These are phyloP conservation scores for Athalia circularis DNA, from an alignment of 2,888 invertebrate species.

Conservation along the genomic window DNA sequence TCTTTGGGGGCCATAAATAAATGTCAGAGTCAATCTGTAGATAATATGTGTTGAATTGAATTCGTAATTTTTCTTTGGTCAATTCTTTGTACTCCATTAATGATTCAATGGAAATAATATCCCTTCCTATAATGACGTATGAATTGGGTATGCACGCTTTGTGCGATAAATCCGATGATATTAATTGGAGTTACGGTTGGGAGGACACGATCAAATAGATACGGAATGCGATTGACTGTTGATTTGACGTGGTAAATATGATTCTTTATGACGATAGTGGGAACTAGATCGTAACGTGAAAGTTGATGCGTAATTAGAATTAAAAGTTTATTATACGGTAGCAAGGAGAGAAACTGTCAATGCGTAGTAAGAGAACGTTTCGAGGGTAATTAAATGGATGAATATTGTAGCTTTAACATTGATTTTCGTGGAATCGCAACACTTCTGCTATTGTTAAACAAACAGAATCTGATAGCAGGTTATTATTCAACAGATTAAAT, in stretches of 20 bases:
- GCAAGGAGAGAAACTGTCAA: constrained; percentile 25
- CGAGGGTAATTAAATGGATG: neutral
- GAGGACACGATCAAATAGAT: neutral
- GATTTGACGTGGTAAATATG: neutral
- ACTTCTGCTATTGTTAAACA: neutral
- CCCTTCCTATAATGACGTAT: neutral
- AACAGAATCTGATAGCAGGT: neutral
- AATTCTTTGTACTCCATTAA: neutral
- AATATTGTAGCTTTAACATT: neutral
- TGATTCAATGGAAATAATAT: neutral
- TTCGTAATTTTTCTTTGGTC: neutral
- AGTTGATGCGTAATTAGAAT: neutral
- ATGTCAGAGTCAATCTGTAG: too few species aligned
- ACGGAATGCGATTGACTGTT: neutral
- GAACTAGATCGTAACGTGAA: neutral
- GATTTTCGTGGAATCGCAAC: too few species aligned
- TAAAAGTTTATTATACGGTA: neutral
- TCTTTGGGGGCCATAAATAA: neutral
- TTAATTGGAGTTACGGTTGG: neutral
- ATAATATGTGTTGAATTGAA: too few species aligned
- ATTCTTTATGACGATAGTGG: constrained; percentile 1
- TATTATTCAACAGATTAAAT: constrained; percentile 39
- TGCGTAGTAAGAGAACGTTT: constrained; percentile 34
- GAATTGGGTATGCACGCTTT: neutral
- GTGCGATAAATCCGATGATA: neutral